phyloP scores from a whole-genome alignment of 1,140 invertebrate genomes.

The Oreohelix idahoensis region DNA sequence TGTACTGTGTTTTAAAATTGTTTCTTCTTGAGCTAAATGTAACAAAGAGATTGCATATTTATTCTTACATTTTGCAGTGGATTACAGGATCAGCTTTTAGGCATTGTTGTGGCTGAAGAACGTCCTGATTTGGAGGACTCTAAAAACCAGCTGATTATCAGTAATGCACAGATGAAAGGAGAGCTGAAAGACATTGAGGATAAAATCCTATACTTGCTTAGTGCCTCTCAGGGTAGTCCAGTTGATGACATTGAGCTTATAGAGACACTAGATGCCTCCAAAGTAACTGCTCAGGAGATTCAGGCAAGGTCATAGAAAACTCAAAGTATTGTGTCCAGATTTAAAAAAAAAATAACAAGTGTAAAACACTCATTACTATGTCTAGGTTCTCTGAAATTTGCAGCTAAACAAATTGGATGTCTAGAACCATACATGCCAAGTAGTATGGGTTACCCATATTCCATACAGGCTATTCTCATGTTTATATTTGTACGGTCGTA shows the following conservation, averaged over 20 bases:
- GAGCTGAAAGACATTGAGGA: slow-evolving; percentile 88
- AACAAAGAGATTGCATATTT: too few relatives aligned
- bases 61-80: slow-evolving; percentile 73
- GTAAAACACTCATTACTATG: too few relatives aligned
- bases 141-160: slow-evolving; percentile 85
- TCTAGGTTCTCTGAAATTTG: too few relatives aligned
- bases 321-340: too few relatives aligned
- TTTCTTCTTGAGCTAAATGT: too few relatives aligned
- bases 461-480: too few relatives aligned
- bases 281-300: slow-evolving; percentile 75
- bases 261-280: slow-evolving; percentile 90
- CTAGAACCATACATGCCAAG: too few relatives aligned
- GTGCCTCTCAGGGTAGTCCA: slow-evolving; percentile 87
- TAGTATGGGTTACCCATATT: too few relatives aligned
- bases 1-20: too few relatives aligned
- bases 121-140: slow-evolving; percentile 86
- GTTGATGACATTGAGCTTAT: slow-evolving; percentile 92
- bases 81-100: slow-evolving; percentile 90
- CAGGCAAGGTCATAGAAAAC: slow-evolving; percentile 61
- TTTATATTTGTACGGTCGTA: too few relatives aligned
- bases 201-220: slow-evolving; percentile 86
- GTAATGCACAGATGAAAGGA: slow-evolving; percentile 88
- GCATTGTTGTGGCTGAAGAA: slow-evolving; percentile 88
- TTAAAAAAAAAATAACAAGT: too few relatives aligned
- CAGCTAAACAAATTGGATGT: too few relatives aligned